Base-by-base conservation (phyloP, 2,888 invertebrate species). In the Eupithecia abbreviata region DNA sequence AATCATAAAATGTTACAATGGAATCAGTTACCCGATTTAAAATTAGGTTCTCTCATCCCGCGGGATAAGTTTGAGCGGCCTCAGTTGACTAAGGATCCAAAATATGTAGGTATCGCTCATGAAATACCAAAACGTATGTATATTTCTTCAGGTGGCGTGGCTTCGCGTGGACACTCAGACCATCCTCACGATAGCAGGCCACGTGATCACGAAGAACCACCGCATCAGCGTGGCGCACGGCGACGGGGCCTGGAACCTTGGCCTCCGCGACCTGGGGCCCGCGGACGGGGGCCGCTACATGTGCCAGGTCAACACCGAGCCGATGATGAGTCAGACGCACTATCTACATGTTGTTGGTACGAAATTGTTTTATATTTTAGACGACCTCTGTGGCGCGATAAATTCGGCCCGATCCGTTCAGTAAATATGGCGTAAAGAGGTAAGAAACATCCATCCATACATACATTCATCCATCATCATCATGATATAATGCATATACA, bases 201-300 rank as follows among this genome's bases (percentile, higher is more conserved):
- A 98, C 94, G 98, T 98, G 89, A 98, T 98, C 90, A 98, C 98
- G 77, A 97, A 98, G 94, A 98, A 98, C 94, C 98, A 98, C 91
- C 96, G 98, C 83, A 97, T 98, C 89, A 97, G 96, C 84, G 97
- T 98, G 84, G 96, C 96, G 79, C 97, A 96, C 91, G 97, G 97
- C 75, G 98, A 98, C 89, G 96, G 97, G 83, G 97, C 97, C 72
- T 98, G 98, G 98, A 96, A 96, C 84, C 96, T 98, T 80, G 97
- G 97, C 85, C 97, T 98, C 86, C 96, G 96, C 84, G 97, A 98
- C 87, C 97, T 98, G 70, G 96, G 96, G 74, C 97, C 97, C 85
- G 93, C 96, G 9, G 98, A 98, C 92, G 96, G 97, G 66, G 98
- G 98, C 72, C 97, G 97, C 92, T 98, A 97, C 92, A 97, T 97